phyloP scores from a whole-genome alignment of 2,888 invertebrate genomes.

The Lycia hirtaria region DNA sequence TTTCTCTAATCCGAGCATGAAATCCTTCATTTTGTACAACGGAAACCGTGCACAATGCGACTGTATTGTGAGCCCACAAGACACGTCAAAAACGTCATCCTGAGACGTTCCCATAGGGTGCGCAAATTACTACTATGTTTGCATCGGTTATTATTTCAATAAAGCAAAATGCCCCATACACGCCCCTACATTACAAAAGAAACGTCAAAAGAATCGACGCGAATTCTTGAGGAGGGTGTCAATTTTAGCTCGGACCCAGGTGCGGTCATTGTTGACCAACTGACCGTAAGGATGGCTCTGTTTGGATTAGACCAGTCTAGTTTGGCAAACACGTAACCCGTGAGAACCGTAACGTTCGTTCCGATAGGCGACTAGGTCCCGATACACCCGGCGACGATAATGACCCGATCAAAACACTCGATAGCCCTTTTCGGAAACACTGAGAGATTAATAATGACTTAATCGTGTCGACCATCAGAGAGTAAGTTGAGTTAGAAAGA shows the following conservation, averaged over 20 bases:
- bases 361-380: conserved; percentile 30
- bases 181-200: conserved; percentile 72
- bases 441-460: conserved; percentile 52
- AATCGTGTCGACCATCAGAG: conserved; percentile 74
- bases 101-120: conserved; percentile 70
- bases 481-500: conserved; percentile 56
- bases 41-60: conserved; percentile 67
- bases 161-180: conserved; percentile 64
- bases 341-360: conserved; percentile 73
- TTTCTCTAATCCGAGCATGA: conserved; percentile 61
- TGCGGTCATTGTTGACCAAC: conserved; percentile 77
- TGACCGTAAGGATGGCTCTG: conserved; percentile 75
- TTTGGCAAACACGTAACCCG: conserved; percentile 67
- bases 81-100: conserved; percentile 79
- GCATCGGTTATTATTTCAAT: conserved; percentile 70
- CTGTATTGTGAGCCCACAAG: conserved; percentile 61
- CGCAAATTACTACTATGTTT: conserved; percentile 77
- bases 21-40: conserved; percentile 49
- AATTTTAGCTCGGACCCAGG: conserved; percentile 72
- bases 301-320: conserved; percentile 72
- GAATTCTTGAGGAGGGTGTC: conserved; percentile 74
- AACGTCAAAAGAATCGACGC: conserved; percentile 67
- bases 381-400: conserved; percentile 20
- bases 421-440: conserved; percentile 34
- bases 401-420: conserved; percentile 25